Evolutionary conservation across 2,797 vertebrate species (phyloP).

Genomic region (Ctenochaetus hawaiiensis): DNA sequence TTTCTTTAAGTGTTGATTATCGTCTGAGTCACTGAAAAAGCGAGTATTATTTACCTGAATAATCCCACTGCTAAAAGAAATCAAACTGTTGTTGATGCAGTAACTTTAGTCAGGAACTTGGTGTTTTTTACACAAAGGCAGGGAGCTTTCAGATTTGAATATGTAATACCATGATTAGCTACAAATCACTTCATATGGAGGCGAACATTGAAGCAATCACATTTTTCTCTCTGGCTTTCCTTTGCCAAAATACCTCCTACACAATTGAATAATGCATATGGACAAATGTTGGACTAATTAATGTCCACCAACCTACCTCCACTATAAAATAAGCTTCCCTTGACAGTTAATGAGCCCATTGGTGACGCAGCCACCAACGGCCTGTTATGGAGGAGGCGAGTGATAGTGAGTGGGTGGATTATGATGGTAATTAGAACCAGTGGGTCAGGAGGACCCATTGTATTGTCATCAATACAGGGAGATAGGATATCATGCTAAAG

Average conservation of each 20-base stretch:
- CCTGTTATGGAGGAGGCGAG: constrained; percentile 54
- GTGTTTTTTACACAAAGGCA: constrained; percentile 27
- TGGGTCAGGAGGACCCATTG: constrained; percentile 66
- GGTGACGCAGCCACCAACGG: constrained; percentile 49
- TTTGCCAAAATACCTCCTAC: constrained; percentile 79
- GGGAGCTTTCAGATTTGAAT: constrained; percentile 31
- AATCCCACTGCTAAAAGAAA: constrained; percentile 3
- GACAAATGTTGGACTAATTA: constrained; percentile 83
- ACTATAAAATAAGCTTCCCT: constrained; percentile 67
- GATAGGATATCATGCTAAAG: constrained; percentile 56
- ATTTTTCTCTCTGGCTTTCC: constrained; percentile 52
- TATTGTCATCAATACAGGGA: constrained; percentile 68
- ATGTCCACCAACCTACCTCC: constrained; percentile 69
- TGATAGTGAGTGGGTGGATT: constrained; percentile 66
- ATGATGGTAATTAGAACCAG: constrained; percentile 70
- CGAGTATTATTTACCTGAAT: constrained; percentile 26
- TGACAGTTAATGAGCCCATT: constrained; percentile 63
- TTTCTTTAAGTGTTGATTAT: constrained; percentile 34
- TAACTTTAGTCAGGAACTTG: constrained; percentile 1
- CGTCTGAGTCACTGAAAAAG: constrained; percentile 25
- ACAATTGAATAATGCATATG: constrained; percentile 83
- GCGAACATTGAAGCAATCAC: constrained; percentile 60
- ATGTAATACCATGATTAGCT: constrained; percentile 47
- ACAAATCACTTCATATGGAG: constrained; percentile 62
- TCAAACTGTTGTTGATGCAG: background rate